phyloP scores from a whole-genome alignment of 2,797 vertebrate genomes.

The Spatula clypeata region DNA sequence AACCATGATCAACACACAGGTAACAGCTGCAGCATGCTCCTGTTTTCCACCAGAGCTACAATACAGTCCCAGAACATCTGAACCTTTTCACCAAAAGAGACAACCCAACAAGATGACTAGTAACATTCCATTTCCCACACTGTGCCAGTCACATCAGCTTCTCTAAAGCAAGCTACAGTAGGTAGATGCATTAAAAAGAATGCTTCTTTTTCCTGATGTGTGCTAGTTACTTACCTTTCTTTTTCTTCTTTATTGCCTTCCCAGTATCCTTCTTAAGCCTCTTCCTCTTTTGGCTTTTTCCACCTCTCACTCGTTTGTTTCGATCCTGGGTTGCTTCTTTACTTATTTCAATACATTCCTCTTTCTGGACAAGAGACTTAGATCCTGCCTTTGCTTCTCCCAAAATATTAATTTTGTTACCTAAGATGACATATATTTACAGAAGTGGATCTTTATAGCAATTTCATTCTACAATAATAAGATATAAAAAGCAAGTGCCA shows the following conservation, averaged over 20 bases:
- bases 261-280: slow-evolving; percentile 84
- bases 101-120: neutral
- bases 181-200: neutral
- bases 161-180: neutral
- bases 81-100: neutral
- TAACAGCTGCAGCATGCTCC: neutral
- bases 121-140: neutral
- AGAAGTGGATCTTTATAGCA: neutral
- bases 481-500: neutral
- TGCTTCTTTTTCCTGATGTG: neutral
- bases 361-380: slow-evolving; percentile 46
- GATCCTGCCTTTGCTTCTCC: slow-evolving; percentile 54
- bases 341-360: slow-evolving; percentile 83
- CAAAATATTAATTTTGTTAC: slow-evolving; percentile 67
- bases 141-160: neutral
- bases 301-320: slow-evolving; percentile 89
- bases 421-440: slow-evolving; percentile 58
- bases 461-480: neutral
- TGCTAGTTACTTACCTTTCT: slow-evolving; percentile 82
- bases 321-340: slow-evolving; percentile 84
- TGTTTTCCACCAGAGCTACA: neutral
- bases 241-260: slow-evolving; percentile 86
- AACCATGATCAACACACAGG: neutral
- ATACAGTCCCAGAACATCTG: neutral
- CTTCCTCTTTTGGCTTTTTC: slow-evolving; percentile 91